Percentiles rank a stretch among this genome's conserved stretches.
Evolutionary conservation across 2,888 invertebrate genomes (phyloP).

Genomic region (Alloplasta piceator): DNA sequence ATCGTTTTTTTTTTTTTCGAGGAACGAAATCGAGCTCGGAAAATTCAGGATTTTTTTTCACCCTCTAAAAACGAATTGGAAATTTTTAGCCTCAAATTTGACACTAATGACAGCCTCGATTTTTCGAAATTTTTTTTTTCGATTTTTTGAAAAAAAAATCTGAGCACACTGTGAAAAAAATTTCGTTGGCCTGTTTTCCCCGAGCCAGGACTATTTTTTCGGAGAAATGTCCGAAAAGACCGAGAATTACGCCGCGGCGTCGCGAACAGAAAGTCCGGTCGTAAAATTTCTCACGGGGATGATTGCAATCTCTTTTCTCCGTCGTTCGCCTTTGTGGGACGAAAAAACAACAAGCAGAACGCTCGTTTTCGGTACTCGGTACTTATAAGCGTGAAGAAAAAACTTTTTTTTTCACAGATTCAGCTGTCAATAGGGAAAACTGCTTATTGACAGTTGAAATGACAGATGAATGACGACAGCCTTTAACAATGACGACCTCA

Average conservation of each 20-base stretch:
- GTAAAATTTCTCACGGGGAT: slow-evolving; percentile 66
- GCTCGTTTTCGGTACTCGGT: background rate
- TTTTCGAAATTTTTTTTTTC: too few species aligned
- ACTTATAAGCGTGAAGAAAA: background rate
- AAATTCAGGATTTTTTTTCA: too few species aligned
- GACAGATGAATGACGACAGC: background rate
- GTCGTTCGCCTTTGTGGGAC: slow-evolving; percentile 2
- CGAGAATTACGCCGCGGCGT: slow-evolving; percentile 42
- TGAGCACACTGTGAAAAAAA: background rate
- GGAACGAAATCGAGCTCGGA: too few species aligned
- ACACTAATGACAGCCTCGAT: too few species aligned
- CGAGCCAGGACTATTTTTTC: slow-evolving; percentile 32
- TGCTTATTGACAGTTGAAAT: background rate
- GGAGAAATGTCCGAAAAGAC: slow-evolving; percentile 49
- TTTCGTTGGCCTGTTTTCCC: slow-evolving; percentile 8
- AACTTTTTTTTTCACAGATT: background rate
- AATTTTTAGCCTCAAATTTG: too few species aligned
- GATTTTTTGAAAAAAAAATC: background rate
- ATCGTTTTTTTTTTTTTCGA: too few species aligned
- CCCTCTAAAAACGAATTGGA: too few species aligned
- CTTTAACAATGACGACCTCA: too few species aligned
- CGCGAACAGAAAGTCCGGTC: slow-evolving; percentile 62
- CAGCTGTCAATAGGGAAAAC: background rate
- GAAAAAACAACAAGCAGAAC: background rate
- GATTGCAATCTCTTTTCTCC: slow-evolving; percentile 64